A percentile compares a stretch with the other conserved stretches of the same genome.
Conservation (phyloP, 1,140 invertebrate species). For the Sarcophaga peregrina region DNA sequence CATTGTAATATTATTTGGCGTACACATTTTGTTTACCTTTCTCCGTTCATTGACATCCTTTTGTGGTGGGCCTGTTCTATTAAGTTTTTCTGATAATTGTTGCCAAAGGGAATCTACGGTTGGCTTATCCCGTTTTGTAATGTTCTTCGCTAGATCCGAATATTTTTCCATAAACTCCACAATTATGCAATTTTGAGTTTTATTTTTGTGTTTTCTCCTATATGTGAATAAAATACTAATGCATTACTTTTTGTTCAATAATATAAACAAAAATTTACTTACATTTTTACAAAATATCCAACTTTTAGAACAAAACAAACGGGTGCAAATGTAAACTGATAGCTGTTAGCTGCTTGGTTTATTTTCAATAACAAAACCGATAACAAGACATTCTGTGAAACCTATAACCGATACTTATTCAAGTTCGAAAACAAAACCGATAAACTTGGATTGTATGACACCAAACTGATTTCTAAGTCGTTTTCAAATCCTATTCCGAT, state of each 20-base stretch:
- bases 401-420: too few species aligned
- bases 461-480: too few species aligned
- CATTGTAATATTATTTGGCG: background rate
- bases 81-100: background rate
- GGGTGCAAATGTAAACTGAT: too few species aligned
- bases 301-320: background rate
- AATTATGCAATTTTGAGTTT: background rate
- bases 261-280: background rate
- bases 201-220: constrained; percentile 24
- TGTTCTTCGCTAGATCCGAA: background rate
- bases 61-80: constrained; percentile 5
- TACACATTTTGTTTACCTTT: constrained; percentile 9
- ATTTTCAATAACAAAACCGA: too few species aligned
- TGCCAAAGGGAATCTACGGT: constrained; percentile 18
- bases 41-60: constrained; percentile 20
- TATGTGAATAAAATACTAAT: background rate
- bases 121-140: constrained; percentile 35
- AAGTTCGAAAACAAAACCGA: too few species aligned
- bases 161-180: background rate
- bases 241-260: constrained; percentile 8
- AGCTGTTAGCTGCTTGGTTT: too few species aligned
- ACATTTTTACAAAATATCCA: constrained; percentile 33
- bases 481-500: too few species aligned
- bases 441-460: too few species aligned
- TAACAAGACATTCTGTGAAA: too few species aligned